These are phyloP conservation scores for Pollicipes pollicipes DNA, from an alignment of 1,140 invertebrate species.

Conservation along the genomic window DNA sequence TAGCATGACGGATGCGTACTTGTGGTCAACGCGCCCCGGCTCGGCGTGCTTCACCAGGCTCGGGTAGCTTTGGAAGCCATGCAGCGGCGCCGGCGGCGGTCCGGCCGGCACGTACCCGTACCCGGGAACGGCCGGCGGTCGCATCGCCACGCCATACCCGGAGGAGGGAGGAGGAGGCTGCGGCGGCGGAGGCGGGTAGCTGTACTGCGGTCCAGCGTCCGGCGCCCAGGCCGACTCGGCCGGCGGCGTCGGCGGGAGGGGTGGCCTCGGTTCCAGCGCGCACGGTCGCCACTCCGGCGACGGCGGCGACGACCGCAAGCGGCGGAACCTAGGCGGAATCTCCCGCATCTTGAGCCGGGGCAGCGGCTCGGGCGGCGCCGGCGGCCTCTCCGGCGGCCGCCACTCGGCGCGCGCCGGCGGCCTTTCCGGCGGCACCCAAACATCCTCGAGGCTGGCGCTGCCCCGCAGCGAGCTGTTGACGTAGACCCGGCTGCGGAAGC, in stretches of 20 bases:
- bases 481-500: neutral
- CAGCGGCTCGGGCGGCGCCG: neutral
- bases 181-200: neutral
- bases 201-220: neutral
- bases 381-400: neutral
- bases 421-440: neutral
- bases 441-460: neutral
- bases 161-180: no score
- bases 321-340: neutral
- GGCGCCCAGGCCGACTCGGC: neutral
- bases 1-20: neutral
- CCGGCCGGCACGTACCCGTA: no score
- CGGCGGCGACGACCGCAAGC: neutral
- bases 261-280: neutral
- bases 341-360: neutral
- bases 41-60: neutral
- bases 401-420: neutral
- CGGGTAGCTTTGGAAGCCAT: neutral
- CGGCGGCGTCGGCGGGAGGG: neutral
- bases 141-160: no score
- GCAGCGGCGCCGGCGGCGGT: no score
- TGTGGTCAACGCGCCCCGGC: no score
- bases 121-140: no score
- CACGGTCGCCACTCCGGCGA: neutral
- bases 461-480: neutral